Evolutionary conservation across 2,113 vertebrate species (phyloP).

Genomic region (Picathartes gymnocephalus): DNA sequence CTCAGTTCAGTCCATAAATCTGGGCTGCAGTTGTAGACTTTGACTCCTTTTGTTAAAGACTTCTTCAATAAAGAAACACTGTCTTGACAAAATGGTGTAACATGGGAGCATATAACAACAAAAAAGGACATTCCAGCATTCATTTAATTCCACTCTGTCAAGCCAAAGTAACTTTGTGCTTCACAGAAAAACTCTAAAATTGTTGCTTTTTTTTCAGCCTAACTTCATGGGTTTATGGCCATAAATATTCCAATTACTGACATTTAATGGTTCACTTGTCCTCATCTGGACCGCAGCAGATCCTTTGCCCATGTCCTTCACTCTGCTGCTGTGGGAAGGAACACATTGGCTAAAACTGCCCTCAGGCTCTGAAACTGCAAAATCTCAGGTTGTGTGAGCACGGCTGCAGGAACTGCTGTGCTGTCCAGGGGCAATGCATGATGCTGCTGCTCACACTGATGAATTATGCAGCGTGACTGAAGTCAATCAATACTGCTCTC

Average conservation of each 20-base stretch:
- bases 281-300: neutral
- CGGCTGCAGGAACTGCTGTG: neutral
- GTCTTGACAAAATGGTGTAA: neutral
- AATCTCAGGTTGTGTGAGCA: neutral
- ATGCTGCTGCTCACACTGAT: neutral
- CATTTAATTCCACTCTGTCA: neutral
- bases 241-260: neutral
- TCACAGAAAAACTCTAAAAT: neutral
- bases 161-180: neutral
- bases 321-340: neutral
- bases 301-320: neutral
- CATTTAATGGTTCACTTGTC: neutral
- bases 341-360: accelerated
- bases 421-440: neutral
- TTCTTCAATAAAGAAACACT: neutral
- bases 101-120: neutral
- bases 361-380: neutral
- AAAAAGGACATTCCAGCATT: neutral
- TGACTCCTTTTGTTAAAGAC: neutral
- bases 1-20: neutral
- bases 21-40: neutral
- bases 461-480: neutral
- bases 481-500: neutral
- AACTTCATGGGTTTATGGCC: neutral
- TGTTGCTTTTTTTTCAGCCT: neutral